Evolutionary conservation across 2,888 invertebrate species (phyloP).

Genomic region (Aelia acuminata): DNA sequence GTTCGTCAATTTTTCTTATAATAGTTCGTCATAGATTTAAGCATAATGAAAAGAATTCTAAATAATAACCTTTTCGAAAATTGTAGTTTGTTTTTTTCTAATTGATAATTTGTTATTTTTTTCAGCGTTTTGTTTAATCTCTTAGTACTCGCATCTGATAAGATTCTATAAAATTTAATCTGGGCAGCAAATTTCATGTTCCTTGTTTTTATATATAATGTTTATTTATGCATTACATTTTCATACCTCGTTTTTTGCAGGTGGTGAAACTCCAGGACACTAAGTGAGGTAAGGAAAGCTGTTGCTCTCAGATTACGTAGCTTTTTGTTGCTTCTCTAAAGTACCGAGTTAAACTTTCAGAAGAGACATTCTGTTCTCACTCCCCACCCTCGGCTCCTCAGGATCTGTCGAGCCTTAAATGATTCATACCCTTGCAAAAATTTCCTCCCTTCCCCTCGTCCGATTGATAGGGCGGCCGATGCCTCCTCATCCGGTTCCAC

Average conservation of each 20-base stretch:
- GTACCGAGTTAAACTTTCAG: constrained; percentile 14
- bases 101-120: too few relatives aligned
- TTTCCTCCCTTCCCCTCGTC: not conserved
- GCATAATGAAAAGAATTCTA: too few relatives aligned
- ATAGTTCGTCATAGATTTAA: too few relatives aligned
- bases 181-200: too few relatives aligned
- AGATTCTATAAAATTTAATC: too few relatives aligned
- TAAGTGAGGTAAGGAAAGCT: constrained; percentile 14
- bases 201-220: too few relatives aligned
- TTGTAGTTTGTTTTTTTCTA: too few relatives aligned
- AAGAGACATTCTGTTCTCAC: not conserved
- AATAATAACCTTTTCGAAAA: too few relatives aligned
- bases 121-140: too few relatives aligned
- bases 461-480: not conserved
- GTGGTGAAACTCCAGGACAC: not conserved
- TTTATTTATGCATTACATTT: not conserved
- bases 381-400: not conserved
- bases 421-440: constrained; percentile 34
- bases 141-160: too few relatives aligned
- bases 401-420: not conserved
- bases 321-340: not conserved
- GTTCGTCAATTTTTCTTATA: too few relatives aligned
- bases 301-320: not conserved
- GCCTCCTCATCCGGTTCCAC: not conserved
- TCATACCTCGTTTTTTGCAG: not conserved